Evolutionary conservation across 1,140 invertebrate genomes (phyloP).

Genomic region (Drosophila lacertosa): DNA sequence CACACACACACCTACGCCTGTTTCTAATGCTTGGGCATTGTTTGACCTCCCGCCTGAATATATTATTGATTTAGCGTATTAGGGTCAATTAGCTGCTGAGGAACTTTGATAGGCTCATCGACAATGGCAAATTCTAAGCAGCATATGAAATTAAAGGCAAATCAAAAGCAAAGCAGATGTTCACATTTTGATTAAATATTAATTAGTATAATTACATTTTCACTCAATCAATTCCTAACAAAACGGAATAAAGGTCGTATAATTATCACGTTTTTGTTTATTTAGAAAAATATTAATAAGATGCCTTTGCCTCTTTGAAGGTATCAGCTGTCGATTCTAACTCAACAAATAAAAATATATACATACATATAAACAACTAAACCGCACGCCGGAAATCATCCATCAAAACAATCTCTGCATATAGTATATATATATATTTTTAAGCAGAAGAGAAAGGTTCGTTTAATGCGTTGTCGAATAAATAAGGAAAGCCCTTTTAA

Average conservation of each 20-base stretch:
- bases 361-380: not conserved
- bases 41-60: slow-evolving; percentile 26
- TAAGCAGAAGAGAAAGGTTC: not conserved
- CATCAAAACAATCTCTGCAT: slow-evolving; percentile 2
- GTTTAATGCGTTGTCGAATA: slow-evolving; percentile 13
- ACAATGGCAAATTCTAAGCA: slow-evolving; percentile 30
- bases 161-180: not conserved
- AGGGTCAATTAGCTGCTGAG: slow-evolving; percentile 61
- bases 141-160: not conserved
- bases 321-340: not conserved
- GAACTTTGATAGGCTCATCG: slow-evolving; percentile 51
- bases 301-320: not conserved
- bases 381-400: not conserved
- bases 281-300: not conserved
- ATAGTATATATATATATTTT: slow-evolving; percentile 14
- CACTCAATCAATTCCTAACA: too few relatives aligned
- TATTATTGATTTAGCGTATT: slow-evolving; percentile 69
- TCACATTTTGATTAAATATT: too few relatives aligned
- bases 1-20: not conserved
- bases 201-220: too few relatives aligned
- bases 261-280: too few relatives aligned
- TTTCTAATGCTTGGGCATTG: not conserved
- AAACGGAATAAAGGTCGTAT: too few relatives aligned
- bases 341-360: not conserved
- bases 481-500: slow-evolving; percentile 49